Percentiles rank a stretch among this genome's conserved stretches.
Evolutionary conservation across 2,797 vertebrate genomes (phyloP).

Genomic region (Lagocephalus sceleratus): DNA sequence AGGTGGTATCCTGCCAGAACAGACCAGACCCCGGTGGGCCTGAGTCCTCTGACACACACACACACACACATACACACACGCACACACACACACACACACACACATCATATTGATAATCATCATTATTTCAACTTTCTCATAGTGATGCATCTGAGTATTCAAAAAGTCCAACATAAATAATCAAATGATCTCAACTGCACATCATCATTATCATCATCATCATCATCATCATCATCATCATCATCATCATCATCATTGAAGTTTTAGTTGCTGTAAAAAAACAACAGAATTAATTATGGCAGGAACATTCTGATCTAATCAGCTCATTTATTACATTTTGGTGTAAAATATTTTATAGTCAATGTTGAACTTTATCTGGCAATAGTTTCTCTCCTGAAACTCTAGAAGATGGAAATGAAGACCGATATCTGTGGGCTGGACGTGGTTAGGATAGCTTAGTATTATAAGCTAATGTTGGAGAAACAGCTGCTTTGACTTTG

Average conservation of each 20-base stretch:
- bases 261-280: not conserved
- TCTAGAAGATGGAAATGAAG: too few relatives aligned
- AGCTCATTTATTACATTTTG: too few relatives aligned
- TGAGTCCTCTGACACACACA: constrained; percentile 15
- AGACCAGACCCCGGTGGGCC: constrained; percentile 30
- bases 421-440: not conserved
- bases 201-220: constrained; percentile 2
- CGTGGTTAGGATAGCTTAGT: not conserved
- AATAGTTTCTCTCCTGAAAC: too few relatives aligned
- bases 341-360: too few relatives aligned
- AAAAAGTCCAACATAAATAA: not conserved
- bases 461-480: too few relatives aligned
- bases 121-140: constrained; percentile 21
- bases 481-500: too few relatives aligned
- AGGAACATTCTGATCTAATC: not conserved
- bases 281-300: too few relatives aligned
- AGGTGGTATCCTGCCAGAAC: constrained; percentile 42
- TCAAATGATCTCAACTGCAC: constrained; percentile 6
- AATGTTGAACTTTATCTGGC: too few relatives aligned
- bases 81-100: not conserved
- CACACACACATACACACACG: not conserved
- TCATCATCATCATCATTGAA: constrained; percentile 1
- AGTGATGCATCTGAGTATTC: constrained; percentile 17
- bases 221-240: constrained; percentile 2
- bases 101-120: constrained; percentile 6